A percentile compares a stretch with the other conserved stretches of the same genome.
phyloP scores from a whole-genome alignment of 2,888 invertebrate species.

The Eilema depressum region DNA sequence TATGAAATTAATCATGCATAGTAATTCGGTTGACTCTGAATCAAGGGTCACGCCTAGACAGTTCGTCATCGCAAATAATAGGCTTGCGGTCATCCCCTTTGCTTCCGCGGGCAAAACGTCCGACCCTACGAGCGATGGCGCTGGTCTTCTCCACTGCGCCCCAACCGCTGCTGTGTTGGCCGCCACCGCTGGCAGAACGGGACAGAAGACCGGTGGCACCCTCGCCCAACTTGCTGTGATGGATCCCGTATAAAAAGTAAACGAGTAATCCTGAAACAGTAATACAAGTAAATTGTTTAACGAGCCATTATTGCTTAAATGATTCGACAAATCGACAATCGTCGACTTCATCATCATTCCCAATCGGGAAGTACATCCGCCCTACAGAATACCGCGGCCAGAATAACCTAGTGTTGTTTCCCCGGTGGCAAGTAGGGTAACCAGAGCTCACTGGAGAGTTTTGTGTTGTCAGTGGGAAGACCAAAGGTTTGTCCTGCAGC shows the following conservation, averaged over 20 bases:
- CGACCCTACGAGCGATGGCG: slow-evolving; percentile 75
- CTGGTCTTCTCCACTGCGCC: slow-evolving; percentile 82
- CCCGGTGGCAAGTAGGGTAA: no score
- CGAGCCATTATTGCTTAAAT: no score
- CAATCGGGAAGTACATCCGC: no score
- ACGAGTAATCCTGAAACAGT: slow-evolving; percentile 90
- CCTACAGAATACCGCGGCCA: no score
- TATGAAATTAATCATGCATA: slow-evolving; percentile 6
- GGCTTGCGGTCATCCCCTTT: slow-evolving; percentile 81
- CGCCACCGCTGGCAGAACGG: slow-evolving; percentile 74
- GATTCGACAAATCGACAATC: no score
- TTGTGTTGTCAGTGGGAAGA: no score
- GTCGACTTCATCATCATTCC: no score
- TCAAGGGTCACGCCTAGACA: slow-evolving; percentile 78
- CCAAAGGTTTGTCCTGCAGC: no score
- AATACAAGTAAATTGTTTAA: background rate
- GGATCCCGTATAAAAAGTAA: slow-evolving; percentile 94
- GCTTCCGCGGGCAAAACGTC: slow-evolving; percentile 72
- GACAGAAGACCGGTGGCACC: slow-evolving; percentile 81
- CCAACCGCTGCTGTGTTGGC: slow-evolving; percentile 74
- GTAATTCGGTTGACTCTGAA: slow-evolving; percentile 54
- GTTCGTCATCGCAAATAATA: slow-evolving; percentile 81
- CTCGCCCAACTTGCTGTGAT: slow-evolving; percentile 93
- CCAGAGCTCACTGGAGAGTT: no score
- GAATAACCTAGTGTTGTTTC: no score